Evolutionary conservation across 2,797 vertebrate species (phyloP).

Genomic region (Chromobotia macracanthus): DNA sequence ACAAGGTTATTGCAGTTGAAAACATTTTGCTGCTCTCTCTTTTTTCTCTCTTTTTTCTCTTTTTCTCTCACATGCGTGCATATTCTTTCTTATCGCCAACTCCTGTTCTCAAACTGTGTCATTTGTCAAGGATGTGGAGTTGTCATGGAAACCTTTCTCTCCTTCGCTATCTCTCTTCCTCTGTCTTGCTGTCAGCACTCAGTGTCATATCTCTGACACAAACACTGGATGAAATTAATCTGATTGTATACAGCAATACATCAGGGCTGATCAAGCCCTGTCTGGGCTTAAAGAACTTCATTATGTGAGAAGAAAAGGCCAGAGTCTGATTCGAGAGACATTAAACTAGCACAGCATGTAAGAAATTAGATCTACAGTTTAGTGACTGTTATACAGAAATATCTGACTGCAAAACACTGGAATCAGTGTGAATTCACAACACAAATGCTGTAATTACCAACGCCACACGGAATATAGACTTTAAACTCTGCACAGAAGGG

Average conservation of each 20-base stretch:
- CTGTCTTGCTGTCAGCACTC: conserved; percentile 26
- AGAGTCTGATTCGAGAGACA: no score
- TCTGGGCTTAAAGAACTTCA: neutral
- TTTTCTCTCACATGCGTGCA: conserved; percentile 12
- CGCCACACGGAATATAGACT: neutral
- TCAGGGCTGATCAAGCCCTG: no score
- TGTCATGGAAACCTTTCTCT: conserved; percentile 63
- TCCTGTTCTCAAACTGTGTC: conserved; percentile 53
- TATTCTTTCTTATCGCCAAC: conserved; percentile 26
- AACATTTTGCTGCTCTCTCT: neutral
- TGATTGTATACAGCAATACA: conserved; percentile 2
- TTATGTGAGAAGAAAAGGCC: neutral
- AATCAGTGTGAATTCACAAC: neutral
- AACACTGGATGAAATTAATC: conserved; percentile 12
- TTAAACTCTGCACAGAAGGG: neutral
- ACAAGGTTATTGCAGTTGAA: neutral
- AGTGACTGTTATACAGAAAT: no score
- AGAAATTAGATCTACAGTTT: no score
- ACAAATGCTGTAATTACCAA: neutral
- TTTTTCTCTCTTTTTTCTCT: neutral
- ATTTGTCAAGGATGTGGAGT: conserved; percentile 60
- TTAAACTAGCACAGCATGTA: no score
- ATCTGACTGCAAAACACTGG: neutral
- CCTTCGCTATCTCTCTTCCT: conserved; percentile 22
- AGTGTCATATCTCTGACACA: conserved; percentile 34